Evolutionary conservation across 2,113 vertebrate genomes (phyloP).

Genomic region (Tetrax tetrax): DNA sequence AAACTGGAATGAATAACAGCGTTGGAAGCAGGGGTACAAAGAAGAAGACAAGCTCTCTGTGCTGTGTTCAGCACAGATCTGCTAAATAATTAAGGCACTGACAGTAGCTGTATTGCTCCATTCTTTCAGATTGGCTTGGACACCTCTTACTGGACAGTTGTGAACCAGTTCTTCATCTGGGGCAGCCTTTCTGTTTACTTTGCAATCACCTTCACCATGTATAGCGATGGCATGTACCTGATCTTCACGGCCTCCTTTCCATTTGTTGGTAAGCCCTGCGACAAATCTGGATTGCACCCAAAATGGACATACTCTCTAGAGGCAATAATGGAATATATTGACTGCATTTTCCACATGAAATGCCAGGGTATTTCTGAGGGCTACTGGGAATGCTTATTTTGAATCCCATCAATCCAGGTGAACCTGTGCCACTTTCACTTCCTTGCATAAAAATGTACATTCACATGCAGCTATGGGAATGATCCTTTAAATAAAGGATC

Average conservation of each 20-base stretch:
- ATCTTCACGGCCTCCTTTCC: constrained; percentile 87
- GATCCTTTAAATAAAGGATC: neutral
- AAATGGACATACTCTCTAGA: neutral
- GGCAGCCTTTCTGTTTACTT: constrained; percentile 93
- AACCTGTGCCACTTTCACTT: accelerated
- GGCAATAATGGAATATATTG: neutral
- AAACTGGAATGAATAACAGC: neutral
- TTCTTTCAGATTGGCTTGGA: constrained; percentile 87
- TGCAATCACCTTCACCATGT: constrained; percentile 88
- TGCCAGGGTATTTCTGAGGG: neutral
- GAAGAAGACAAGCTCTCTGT: neutral
- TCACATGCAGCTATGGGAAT: neutral
- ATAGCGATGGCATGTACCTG: constrained; percentile 90
- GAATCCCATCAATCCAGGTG: neutral
- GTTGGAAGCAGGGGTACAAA: neutral
- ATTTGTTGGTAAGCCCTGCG: constrained; percentile 84
- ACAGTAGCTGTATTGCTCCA: neutral
- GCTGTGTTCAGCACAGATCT: neutral
- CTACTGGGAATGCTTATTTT: neutral
- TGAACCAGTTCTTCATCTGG: constrained; percentile 95
- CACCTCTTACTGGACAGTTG: constrained; percentile 90
- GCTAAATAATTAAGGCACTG: neutral
- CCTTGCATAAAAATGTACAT: neutral
- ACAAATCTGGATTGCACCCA: neutral
- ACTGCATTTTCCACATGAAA: neutral